Evolutionary conservation across 2,797 vertebrate genomes (phyloP), one percentile per base, ranked within the genome.

Genomic region (Heliangelus exortis): DNA sequence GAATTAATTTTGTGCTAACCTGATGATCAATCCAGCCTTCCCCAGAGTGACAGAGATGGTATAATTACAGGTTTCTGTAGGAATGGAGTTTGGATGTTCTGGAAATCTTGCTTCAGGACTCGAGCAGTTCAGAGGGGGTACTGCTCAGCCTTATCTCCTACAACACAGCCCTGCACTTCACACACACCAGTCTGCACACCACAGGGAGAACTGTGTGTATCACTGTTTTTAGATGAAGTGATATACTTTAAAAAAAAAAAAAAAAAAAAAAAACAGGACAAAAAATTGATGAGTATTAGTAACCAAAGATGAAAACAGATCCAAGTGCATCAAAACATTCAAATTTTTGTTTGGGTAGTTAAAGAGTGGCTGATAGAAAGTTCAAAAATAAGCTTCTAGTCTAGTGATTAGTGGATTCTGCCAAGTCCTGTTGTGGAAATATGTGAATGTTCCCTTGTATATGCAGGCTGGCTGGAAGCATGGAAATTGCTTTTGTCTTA

Each of bases 1-100:
- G 72, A 92, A 80, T 90, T 94, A 80, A 91, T 92, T 72, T 82
- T 85, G 26, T 47, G 55, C 68, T 59, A 83, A 83, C 53, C 29
- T 50, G 53, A 43, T 89, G 84, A 59, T 87, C 84, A 80, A 74
- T 82, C 36, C 59, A 77, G 25, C 67, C 34, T 93, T 91, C 45
- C 15, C 15, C 50, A 47, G 61, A 36, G n/a, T 50, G 55, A 10
- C 7, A 26, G 67, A 84, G 81, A 53, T 1, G 7, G 48, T 16
- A 14, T 71, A 89, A 91, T 87, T 80, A 76, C 31, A 57, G 75
- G 36, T 36, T 87, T 91, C 31, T 45, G 50, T 36, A 66, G 48
- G 55, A 84, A 41, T 6, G 39, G 74, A 90, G 43, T 34, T 69
- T 33, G 65, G 45, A 53, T 3, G 1, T 57, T 87, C 53, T 84